Percentiles rank a stretch among this genome's conserved stretches.
Conservation (phyloP, 2,888 invertebrate species). For the Eupithecia dodoneata region DNA sequence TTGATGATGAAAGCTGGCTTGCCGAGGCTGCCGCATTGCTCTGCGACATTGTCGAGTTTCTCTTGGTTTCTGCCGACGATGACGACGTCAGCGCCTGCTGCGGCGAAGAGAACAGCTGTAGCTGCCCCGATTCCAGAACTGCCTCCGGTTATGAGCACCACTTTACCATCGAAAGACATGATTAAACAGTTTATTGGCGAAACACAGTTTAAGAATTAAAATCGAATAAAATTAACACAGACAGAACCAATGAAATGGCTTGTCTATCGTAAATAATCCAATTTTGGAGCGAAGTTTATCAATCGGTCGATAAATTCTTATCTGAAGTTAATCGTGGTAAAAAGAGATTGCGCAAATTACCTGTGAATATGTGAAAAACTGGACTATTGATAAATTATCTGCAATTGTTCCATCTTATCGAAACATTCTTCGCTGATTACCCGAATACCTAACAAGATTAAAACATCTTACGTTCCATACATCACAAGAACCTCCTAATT, state of each 20-base stretch:
- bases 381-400: not conserved
- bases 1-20: conserved; percentile 39
- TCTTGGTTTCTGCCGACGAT: conserved; percentile 56
- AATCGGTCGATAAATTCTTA: not conserved
- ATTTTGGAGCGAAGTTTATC: not conserved
- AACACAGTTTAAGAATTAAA: not conserved
- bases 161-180: conserved; percentile 51
- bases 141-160: conserved; percentile 60
- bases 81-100: conserved; percentile 55
- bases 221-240: not conserved
- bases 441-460: conserved; percentile 25
- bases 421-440: conserved; percentile 19
- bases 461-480: conserved; percentile 30
- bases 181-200: not conserved
- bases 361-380: not conserved
- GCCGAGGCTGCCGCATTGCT: conserved; percentile 24
- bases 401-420: not conserved
- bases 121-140: conserved; percentile 66
- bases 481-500: conserved; percentile 39
- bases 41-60: conserved; percentile 48
- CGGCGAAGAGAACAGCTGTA: conserved; percentile 54
- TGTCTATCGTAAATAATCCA: not conserved
- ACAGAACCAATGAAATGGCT: not conserved
- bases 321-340: not conserved
- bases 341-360: not conserved